Percentiles rank a stretch among this genome's conserved stretches.
Evolutionary conservation across 2,797 vertebrate species (phyloP).

Genomic region (Pseudomugil tenellus): DNA sequence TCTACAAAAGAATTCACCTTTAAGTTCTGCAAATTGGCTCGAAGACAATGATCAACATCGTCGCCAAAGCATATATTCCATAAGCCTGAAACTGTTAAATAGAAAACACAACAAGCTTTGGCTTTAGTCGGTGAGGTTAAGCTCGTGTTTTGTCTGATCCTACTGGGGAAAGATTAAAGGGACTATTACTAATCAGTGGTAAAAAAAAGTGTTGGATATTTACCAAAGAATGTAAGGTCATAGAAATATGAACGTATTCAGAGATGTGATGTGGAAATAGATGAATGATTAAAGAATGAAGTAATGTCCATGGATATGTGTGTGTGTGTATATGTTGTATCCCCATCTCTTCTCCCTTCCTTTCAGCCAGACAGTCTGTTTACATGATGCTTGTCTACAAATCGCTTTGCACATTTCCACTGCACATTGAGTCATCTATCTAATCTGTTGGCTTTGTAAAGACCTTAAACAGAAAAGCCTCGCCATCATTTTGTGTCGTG

Average conservation of each 20-base stretch:
- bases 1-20: neutral
- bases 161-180: neutral
- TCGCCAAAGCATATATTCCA: neutral
- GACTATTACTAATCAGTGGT: neutral
- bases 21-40: neutral
- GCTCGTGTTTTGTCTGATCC: neutral
- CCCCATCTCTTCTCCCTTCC: neutral
- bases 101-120: neutral
- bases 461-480: neutral
- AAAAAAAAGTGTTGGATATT: neutral
- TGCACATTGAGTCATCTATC: neutral
- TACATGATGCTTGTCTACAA: neutral
- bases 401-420: neutral
- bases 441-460: conserved; percentile 3
- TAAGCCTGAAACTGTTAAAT: neutral
- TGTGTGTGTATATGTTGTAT: neutral
- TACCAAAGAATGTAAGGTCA: neutral
- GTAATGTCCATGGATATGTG: neutral
- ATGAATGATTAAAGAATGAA: neutral
- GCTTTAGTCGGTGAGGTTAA: neutral
- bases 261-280: neutral
- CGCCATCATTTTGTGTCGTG: neutral
- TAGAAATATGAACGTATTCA: neutral
- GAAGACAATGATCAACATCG: neutral
- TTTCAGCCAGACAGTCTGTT: neutral